Evolutionary conservation across 2,113 vertebrate genomes (phyloP), one percentile per base, ranked within the genome.

Genomic region (Maylandia zebra): DNA sequence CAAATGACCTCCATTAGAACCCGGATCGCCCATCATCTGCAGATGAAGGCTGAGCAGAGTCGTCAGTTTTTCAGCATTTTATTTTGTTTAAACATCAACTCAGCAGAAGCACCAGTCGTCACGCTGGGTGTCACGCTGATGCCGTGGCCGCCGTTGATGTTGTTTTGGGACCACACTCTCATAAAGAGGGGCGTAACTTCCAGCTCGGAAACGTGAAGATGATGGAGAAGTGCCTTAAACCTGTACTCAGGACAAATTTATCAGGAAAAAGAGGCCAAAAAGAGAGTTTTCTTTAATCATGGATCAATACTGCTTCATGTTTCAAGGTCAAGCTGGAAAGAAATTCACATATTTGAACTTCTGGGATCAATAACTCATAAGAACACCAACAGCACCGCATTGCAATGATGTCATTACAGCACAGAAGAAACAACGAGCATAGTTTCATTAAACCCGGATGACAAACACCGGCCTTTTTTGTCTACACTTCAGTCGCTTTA

Each of bases 21-120:
- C 13, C 1, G 7, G 56, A 8, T 32, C 8, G 1, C 14, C 4
- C 57, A 5, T 16, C 24, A 1, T 27, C 7, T 14, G 24, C 8
- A 57, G 7, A 30, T 14, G 24, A 27, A 30, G 53, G 53, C n/a
- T 24, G 53, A 55, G 53, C 53, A 22, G 52, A 55, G n/a, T 11
- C 10, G 4, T 52, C 50, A 19, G 50, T 0, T 53, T 52, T 52
- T 19, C 50, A 52, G 50, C 17, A 19, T 52, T 53, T 53, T 22
- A 53, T 53, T 55, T 55, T 7, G 10, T 22, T 53, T 55, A 55
- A 7, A 24, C n/a, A 55, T 12, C 53, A 24, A 7, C 11, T 24
- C 6, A 7, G 53, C 10, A 55, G 53, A 24, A 55, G n/a, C 53
- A 22, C n/a, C 6, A 24, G 53, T 55, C 3, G 10, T 24, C n/a